Base-by-base conservation (phyloP, 1,140 invertebrate species). In the Drosophila repleta region DNA sequence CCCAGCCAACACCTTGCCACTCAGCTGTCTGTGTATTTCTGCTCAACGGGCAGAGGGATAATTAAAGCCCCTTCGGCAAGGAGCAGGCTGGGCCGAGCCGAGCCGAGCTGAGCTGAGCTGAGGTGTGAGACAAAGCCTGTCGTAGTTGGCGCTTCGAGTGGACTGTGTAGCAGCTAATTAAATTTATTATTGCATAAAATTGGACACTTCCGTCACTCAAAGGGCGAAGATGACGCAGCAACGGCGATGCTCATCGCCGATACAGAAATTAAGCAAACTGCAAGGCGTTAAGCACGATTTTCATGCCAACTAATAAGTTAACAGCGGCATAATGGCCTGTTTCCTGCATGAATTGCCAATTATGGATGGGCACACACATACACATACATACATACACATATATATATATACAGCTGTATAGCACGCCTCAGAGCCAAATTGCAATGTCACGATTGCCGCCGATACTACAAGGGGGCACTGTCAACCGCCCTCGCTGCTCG, bases 291-390 rank as follows among this genome's bases (percentile, higher is more conserved):
- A 55, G 55, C 70, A 76, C 65, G 70, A 70, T 76, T 84, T 79
- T 82, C 84, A 78, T 85, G 82, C 63, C 57, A 81, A 68, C 81
- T 82, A 90, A 81, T 90, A 84, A 90, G 81, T 76, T 82, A 90
- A 90, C 70, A 74, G 73, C 89, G 65, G 69, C 73, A 87, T 89
- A 90, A 90, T 87, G 70, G 76, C 70, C 79, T 87, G 89, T 90
- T 90, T 90, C 89, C 89, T 90, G 89, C 88, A 85, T 90, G 89
- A 90, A 84, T 90, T 83, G 89, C 67, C 83, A 85, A 85, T 90
- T 85, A 87, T 76, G 79, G 18, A 32, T 64, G 5, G 4, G n/a
- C 5, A 48, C 17, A 18, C 26, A 37, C 17, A 10, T 10, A 4
- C 4, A 15, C 26, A 18, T 20, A 18, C 17, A 35, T 11, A 35